These are phyloP conservation scores for Clarias fuscus DNA, from an alignment of 2,797 vertebrate genomes.

Conservation along the genomic window DNA sequence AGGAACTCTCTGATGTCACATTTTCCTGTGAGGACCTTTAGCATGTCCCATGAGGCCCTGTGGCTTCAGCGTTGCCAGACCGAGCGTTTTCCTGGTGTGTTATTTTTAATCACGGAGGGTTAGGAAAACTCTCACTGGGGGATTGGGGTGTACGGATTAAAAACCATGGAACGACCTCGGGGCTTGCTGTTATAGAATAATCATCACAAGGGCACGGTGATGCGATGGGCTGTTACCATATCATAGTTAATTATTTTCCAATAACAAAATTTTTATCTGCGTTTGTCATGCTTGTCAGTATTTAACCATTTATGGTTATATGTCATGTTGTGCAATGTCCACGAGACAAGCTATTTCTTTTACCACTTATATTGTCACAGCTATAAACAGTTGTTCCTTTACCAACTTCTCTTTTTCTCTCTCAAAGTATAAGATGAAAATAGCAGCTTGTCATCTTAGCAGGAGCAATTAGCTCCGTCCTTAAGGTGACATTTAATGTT, in stretches of 20 bases:
- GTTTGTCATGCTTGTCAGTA: neutral
- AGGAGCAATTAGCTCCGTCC: neutral
- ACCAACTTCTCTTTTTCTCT: neutral
- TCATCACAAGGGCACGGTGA: neutral
- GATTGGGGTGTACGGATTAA: conserved; percentile 1
- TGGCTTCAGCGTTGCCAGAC: neutral
- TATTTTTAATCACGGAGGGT: neutral
- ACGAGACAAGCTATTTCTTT: neutral
- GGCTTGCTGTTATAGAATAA: neutral
- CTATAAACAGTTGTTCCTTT: neutral
- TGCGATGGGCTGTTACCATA: neutral
- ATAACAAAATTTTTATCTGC: neutral
- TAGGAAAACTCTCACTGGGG: neutral
- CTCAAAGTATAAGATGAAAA: neutral
- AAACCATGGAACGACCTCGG: neutral
- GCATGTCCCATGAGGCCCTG: neutral
- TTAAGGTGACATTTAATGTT: neutral
- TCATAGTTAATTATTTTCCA: neutral
- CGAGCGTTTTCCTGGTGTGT: neutral
- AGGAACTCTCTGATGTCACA: neutral
- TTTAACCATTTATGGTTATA: neutral
- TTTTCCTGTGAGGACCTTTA: conserved; percentile 17
- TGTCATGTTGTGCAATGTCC: neutral
- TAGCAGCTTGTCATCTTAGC: neutral
- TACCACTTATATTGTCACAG: neutral